Base-by-base conservation (phyloP, 2,888 invertebrate genomes). In the Cheilosia impressa region DNA sequence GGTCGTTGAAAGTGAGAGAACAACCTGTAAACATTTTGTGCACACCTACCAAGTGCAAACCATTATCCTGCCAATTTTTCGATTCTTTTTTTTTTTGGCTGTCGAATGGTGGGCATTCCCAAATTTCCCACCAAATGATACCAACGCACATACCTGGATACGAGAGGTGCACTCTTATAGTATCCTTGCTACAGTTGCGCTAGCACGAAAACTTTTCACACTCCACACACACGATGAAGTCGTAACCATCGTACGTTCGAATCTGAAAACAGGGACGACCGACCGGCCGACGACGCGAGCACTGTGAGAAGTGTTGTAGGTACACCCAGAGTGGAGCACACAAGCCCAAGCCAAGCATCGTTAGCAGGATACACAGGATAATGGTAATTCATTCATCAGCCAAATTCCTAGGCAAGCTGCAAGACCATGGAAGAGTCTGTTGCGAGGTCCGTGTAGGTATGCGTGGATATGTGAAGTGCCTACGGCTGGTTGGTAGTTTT, bases 1-100 rank as follows among this genome's bases (percentile, higher is more conserved):
- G 76, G 68, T 71, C 34, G 60, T 73, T 72, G 81, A 77, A 87
- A 78, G 87, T 81, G 81, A 69, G 78, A 81, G 73, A 87, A 88
- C 83, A 88, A 88, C 83, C 80, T 83, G 81, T 78, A 78, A 87
- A 87, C 88, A 83, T 75, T 85, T 78, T 76, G 68, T 72, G 80
- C 78, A 87, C 75, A 83, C 75, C 66, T 76, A 41, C 50, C 24
- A 13, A 17, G 19, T 22, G 58, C 15, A 13, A 58, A n/a, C 17
- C 43, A 31, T 27, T 55, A 41, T 66, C 24, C 57, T 19, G 22
- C 38, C 13, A 24, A 22, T 2, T 13, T 24, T 52, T 50, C 41
- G 1, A 2, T 22, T 22, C 0, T 27, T 24, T 24, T 10, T 50
- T 71, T 62, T 66, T 50, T 68, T n/a, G 60, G 52, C 24, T 34